These are phyloP conservation scores for Hyperopisus bebe DNA, from an alignment of 2,113 vertebrate genomes.

Conservation along the genomic window DNA sequence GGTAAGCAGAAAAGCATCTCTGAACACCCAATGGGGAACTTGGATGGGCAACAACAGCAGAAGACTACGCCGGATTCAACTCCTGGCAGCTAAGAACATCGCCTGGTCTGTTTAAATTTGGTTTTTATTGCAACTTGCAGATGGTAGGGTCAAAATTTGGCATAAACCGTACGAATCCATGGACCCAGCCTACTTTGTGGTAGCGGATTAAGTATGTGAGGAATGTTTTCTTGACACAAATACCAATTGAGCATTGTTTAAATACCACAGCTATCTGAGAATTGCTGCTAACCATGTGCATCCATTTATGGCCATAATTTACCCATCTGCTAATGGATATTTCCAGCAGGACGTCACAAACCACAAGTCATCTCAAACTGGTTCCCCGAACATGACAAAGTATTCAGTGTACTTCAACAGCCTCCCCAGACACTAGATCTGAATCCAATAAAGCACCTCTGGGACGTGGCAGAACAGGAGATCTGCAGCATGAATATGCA, in stretches of 20 bases:
- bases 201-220: background rate
- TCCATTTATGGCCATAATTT: background rate
- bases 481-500: background rate
- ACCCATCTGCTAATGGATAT: background rate
- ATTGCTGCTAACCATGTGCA: background rate
- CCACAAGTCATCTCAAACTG: background rate
- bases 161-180: background rate
- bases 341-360: background rate
- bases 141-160: background rate
- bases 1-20: background rate
- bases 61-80: background rate
- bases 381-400: background rate
- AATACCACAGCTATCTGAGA: background rate
- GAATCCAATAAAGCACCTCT: background rate
- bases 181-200: background rate
- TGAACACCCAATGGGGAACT: background rate
- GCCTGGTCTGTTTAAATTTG: background rate
- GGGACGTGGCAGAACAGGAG: background rate
- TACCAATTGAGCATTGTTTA: background rate
- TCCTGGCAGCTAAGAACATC: background rate
- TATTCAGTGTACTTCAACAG: background rate
- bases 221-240: background rate
- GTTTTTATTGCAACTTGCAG: background rate
- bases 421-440: background rate
- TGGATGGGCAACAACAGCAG: background rate